These are phyloP conservation scores for Pantherophis alleghaniensis DNA, from an alignment of 2,797 vertebrate species.

Conservation along the genomic window DNA sequence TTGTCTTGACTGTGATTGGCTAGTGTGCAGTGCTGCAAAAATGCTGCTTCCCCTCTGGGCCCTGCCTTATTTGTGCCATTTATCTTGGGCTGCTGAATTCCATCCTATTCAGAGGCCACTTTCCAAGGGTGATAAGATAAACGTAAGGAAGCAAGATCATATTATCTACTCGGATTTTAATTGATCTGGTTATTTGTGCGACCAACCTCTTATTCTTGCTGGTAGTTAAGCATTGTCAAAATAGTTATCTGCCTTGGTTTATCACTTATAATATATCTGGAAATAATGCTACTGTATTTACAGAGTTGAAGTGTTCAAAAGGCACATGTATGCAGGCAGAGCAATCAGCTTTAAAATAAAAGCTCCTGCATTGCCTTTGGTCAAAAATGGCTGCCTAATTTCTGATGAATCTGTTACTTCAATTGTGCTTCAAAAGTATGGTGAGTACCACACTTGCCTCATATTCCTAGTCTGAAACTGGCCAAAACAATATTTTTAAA, in stretches of 20 bases:
- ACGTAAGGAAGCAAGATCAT: neutral
- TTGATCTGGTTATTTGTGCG: neutral
- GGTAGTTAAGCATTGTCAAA: neutral
- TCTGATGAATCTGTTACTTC: neutral
- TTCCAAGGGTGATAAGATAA: neutral
- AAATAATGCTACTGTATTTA: neutral
- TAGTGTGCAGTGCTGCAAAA: neutral
- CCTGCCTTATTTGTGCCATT: neutral
- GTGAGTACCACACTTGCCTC: neutral
- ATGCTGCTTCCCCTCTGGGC: neutral
- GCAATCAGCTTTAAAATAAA: neutral
- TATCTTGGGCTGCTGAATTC: neutral
- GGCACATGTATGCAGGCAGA: neutral
- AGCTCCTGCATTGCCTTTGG: neutral
- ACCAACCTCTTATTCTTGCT: neutral
- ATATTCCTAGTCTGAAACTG: neutral
- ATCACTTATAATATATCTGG: neutral
- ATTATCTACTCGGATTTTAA: neutral
- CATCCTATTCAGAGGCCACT: neutral
- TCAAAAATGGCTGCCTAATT: neutral
- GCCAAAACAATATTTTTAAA: neutral
- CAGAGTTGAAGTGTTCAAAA: neutral
- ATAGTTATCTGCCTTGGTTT: neutral
- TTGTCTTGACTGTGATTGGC: neutral
- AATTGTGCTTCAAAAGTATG: neutral